phyloP scores from a whole-genome alignment of 2,797 vertebrate genomes.

The Hydrophis major region DNA sequence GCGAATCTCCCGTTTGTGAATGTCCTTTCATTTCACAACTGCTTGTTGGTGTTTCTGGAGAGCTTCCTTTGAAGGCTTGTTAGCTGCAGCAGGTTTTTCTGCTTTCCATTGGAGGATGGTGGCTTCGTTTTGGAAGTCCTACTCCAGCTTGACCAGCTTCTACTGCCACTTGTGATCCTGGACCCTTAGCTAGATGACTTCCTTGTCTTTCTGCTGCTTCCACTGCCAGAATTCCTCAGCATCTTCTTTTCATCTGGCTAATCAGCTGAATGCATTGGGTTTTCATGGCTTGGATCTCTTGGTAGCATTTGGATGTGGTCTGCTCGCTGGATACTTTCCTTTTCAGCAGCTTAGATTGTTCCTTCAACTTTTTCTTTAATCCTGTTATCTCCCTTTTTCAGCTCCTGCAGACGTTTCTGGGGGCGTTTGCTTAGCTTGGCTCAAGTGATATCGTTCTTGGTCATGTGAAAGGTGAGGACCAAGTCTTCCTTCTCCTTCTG shows the following conservation, averaged over 20 bases:
- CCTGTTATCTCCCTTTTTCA: constrained; percentile 85
- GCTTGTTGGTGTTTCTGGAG: constrained; percentile 88
- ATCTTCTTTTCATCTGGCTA: constrained; percentile 92
- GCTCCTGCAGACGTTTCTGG: constrained; percentile 88
- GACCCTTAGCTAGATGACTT: constrained; percentile 93
- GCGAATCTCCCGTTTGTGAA: constrained; percentile 76
- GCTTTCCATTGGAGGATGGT: constrained; percentile 90
- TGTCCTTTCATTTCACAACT: constrained; percentile 84
- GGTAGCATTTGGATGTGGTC: constrained; percentile 85
- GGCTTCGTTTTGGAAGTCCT: constrained; percentile 93
- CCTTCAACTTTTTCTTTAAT: constrained; percentile 89
- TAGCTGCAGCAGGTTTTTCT: constrained; percentile 94
- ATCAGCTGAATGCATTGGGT: constrained; percentile 90
- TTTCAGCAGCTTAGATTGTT: constrained; percentile 91
- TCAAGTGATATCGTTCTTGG: constrained; percentile 92
- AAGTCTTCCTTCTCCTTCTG: constrained; percentile 93
- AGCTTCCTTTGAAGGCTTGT: constrained; percentile 91
- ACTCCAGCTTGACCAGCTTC: constrained; percentile 89
- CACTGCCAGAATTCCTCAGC: constrained; percentile 89
- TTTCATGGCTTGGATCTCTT: constrained; percentile 95
- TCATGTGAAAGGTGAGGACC: constrained; percentile 80
- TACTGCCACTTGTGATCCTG: constrained; percentile 94
- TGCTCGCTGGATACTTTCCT: constrained; percentile 85
- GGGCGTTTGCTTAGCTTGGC: constrained; percentile 91
- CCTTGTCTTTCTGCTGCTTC: constrained; percentile 91